These are phyloP conservation scores for Clepsis dumicolana DNA, from an alignment of 2,888 invertebrate genomes.

Conservation along the genomic window DNA sequence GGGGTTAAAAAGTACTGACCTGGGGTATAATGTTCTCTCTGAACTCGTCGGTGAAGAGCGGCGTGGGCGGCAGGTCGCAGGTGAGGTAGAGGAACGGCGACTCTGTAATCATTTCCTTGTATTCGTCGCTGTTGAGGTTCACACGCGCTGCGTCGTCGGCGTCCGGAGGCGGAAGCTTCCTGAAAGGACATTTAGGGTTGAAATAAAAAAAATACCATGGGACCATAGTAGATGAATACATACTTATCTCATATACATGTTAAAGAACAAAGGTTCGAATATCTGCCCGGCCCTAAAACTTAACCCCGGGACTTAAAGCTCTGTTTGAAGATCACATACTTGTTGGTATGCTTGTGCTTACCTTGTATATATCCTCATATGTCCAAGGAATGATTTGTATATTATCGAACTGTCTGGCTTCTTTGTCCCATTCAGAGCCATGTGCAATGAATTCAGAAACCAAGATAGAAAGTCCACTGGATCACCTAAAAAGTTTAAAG, in stretches of 20 bases:
- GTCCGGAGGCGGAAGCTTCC: slow-evolving; percentile 97
- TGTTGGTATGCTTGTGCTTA: slow-evolving; percentile 47
- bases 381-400: slow-evolving; percentile 97
- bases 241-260: too few species aligned
- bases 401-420: slow-evolving; percentile 96
- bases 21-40: slow-evolving; percentile 99
- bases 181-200: slow-evolving; percentile 48
- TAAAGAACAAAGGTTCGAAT: too few species aligned
- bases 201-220: too few species aligned
- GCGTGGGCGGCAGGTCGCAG: slow-evolving; percentile 98
- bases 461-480: slow-evolving; percentile 99
- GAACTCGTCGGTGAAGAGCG: slow-evolving; percentile 98
- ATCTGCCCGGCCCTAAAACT: too few species aligned
- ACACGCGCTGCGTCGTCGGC: slow-evolving; percentile 95
- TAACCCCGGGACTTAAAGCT: too few species aligned
- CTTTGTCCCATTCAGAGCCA: slow-evolving; percentile 97
- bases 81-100: slow-evolving; percentile 98
- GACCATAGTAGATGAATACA: too few species aligned
- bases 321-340: too few species aligned
- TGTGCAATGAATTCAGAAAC: slow-evolving; percentile 98
- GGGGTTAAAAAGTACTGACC: slow-evolving; percentile 72
- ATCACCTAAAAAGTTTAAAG: slow-evolving; percentile 88
- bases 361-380: slow-evolving; percentile 94
- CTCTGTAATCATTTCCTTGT: slow-evolving; percentile 94
- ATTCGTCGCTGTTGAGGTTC: slow-evolving; percentile 93